Evolutionary conservation across 2,113 vertebrate genomes (phyloP), one percentile per base, ranked within the genome.

Genomic region (Ceyx melanurus): DNA sequence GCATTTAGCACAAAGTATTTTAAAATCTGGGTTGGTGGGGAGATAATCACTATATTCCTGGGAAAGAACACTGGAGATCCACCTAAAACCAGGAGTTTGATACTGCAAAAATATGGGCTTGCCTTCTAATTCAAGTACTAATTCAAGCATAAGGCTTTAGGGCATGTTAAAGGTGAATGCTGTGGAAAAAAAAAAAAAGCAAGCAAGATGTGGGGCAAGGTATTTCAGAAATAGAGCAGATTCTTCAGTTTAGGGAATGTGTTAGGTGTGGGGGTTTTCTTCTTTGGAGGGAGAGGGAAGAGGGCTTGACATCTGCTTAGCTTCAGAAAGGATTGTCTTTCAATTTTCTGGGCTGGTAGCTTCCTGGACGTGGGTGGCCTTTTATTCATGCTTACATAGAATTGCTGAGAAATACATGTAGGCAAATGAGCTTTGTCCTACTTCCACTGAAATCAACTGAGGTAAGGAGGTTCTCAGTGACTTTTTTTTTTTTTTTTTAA

Each of bases 371-470:
- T 51, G 35, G 25, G 61, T 86, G 74, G 61, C 77, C 74, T 90
- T 89, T 85, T 43, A 56, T 60, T 75, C 12, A 21, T 5, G 6
- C 4, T 2, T 40, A 26, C 3, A 60, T 28, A 28, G 29, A 83
- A 37, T 10, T 88, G 57, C 71, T 93, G 72, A 88, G 62, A 61
- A 88, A 67, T 60, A 40, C n/a, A 9, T 28, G 21, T 57, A 60
- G n/a, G 53, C 56, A 75, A 54, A 62, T 43, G 20, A 89, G 56
- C 51, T 91, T 87, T 67, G 57, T 75, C 75, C 82, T 82, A 29
- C 71, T 77, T 88, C 58, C 42, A 31, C 66, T 73, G 70, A 54
- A 90, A 74, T 89, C 48, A 89, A 13, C 53, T 81, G 43, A 5
- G 20, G 33, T 11, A 68, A 22, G 42, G n/a, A 68, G 16, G 21